Evolutionary conservation across 2,888 invertebrate species (phyloP).

Genomic region (Zaprionus bogoriensis): DNA sequence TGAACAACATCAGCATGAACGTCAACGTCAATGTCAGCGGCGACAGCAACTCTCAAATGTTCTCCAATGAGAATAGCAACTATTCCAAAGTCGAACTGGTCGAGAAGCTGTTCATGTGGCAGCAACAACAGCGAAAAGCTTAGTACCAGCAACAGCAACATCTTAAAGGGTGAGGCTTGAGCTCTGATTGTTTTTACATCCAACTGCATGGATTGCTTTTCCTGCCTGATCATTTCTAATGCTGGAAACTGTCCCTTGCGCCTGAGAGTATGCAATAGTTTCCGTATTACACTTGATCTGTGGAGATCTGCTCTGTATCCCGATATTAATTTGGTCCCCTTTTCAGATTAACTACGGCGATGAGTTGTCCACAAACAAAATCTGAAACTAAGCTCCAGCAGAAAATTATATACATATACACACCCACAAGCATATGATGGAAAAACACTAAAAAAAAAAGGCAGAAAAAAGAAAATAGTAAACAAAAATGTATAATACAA

Average conservation of each 20-base stretch:
- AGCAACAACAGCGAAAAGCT: conserved; percentile 68
- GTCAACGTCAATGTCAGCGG: conserved; percentile 25
- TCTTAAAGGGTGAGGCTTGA: conserved; percentile 53
- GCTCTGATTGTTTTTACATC: not conserved
- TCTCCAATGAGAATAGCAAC: conserved; percentile 46
- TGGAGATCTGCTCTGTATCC: not conserved
- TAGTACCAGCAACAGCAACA: conserved; percentile 41
- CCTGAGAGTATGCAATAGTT: not conserved
- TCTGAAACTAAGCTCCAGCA: conserved; percentile 35
- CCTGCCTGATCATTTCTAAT: conserved; percentile 7
- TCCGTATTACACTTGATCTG: conserved; percentile 5
- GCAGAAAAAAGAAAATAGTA: conserved; percentile 50
- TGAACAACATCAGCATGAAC: conserved; percentile 31
- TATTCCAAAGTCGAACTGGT: conserved; percentile 70
- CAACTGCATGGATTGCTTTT: too few relatives aligned
- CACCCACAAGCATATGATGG: conserved; percentile 29
- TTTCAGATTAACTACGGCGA: conserved; percentile 62
- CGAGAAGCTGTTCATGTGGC: conserved; percentile 68
- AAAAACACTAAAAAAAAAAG: conserved; percentile 24
- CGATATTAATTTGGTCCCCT: conserved; percentile 17
- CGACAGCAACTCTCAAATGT: conserved; percentile 26
- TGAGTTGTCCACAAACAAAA: conserved; percentile 3
- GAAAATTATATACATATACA: conserved; percentile 37
- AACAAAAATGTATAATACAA: conserved; percentile 55
- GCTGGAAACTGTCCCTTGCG: not conserved